Conservation (phyloP, 2,113 vertebrate genomes). For the Numida meleagris region DNA sequence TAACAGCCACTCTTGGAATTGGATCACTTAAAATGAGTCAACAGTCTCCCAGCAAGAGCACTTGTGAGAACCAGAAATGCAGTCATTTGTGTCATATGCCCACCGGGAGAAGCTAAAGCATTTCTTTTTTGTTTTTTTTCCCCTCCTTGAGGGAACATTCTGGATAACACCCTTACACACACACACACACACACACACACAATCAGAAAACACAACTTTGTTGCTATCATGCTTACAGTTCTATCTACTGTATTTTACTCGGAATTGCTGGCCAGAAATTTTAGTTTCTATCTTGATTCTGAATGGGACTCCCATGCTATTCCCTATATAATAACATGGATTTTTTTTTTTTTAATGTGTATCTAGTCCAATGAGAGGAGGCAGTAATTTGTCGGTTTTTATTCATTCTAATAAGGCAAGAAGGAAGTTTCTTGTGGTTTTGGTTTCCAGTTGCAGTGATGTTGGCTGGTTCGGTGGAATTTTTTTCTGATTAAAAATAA, state of each 20-base stretch:
- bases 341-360: not conserved
- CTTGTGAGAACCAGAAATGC: not conserved
- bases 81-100: not conserved
- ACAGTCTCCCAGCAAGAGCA: not conserved
- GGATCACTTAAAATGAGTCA: not conserved
- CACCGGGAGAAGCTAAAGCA: not conserved
- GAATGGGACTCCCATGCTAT: not conserved
- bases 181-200: too few species aligned
- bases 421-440: not conserved
- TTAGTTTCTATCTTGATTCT: not conserved
- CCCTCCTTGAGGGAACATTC: not conserved
- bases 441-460: not conserved
- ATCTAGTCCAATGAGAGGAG: not conserved
- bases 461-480: not conserved
- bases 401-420: not conserved
- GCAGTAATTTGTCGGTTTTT: not conserved
- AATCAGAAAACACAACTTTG: not conserved
- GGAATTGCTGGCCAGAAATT: not conserved
- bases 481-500: not conserved
- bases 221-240: not conserved
- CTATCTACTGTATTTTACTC: not conserved
- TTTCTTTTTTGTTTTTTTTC: not conserved
- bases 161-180: accelerated
- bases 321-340: not conserved
- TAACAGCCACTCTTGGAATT: not conserved